Evolutionary conservation across 2,113 vertebrate species (phyloP).

Genomic region (Paradoxurus hermaphroditus): DNA sequence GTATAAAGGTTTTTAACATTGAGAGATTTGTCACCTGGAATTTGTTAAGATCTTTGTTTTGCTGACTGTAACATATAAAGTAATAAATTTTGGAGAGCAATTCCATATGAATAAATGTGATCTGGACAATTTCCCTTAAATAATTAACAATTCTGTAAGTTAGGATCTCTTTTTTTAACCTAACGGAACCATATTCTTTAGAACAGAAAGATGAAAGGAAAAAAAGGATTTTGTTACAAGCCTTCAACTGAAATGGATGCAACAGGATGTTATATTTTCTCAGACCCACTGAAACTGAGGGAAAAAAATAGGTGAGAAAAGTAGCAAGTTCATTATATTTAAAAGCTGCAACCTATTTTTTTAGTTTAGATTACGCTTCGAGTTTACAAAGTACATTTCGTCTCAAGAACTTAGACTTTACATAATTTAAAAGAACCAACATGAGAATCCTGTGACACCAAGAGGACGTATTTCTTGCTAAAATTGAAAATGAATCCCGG

Average conservation of each 20-base stretch:
- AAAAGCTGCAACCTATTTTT: neutral
- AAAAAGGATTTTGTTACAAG: neutral
- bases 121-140: constrained; percentile 14
- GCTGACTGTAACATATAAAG: neutral
- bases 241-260: neutral
- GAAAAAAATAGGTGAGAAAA: neutral
- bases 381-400: neutral
- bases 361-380: neutral
- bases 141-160: neutral
- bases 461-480: neutral
- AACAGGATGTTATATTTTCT: neutral
- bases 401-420: neutral
- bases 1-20: constrained; percentile 19
- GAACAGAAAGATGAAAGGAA: neutral
- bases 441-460: neutral
- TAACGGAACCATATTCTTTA: neutral
- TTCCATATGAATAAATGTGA: neutral
- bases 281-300: neutral
- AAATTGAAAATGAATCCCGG: neutral
- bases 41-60: constrained; percentile 37
- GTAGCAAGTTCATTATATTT: neutral
- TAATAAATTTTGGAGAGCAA: neutral
- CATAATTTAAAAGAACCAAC: neutral
- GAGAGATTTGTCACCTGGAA: neutral
- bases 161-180: constrained; percentile 6